A percentile compares a stretch with the other conserved stretches of the same genome.
These are phyloP conservation scores for Metacarcinus magister DNA, from an alignment of 2,888 invertebrate species.

Conservation along the genomic window DNA sequence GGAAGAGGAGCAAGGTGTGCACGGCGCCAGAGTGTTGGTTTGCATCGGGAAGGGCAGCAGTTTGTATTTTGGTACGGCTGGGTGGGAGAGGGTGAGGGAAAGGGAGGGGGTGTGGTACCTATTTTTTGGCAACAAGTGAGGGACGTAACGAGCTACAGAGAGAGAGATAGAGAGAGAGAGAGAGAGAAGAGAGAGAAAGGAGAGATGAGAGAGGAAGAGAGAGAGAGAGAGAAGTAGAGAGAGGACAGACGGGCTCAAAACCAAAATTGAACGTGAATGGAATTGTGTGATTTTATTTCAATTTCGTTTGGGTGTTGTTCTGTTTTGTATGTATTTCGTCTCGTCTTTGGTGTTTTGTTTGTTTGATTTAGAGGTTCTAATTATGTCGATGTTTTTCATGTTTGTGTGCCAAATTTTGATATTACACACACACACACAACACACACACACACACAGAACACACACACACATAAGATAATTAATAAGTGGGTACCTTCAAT, in stretches of 20 bases:
- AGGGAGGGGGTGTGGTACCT: background rate
- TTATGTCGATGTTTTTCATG: too few species aligned
- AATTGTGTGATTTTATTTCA: background rate
- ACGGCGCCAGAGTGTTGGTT: background rate
- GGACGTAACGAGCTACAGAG: background rate
- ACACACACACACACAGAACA: too few species aligned
- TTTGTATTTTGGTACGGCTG: conserved; percentile 1
- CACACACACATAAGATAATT: background rate
- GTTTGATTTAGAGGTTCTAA: too few species aligned
- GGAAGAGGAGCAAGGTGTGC: conserved; percentile 20
- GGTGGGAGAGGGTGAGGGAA: background rate
- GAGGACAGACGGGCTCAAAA: background rate
- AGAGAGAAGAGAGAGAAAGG: conserved; percentile 38
- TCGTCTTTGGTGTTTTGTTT: too few species aligned
- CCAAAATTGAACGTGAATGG: too few species aligned
- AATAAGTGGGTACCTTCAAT: background rate
- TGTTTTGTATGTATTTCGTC: too few species aligned
- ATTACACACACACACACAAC: too few species aligned
- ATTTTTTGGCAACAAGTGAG: conserved; percentile 35
- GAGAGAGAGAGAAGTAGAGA: background rate
- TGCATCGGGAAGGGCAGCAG: background rate
- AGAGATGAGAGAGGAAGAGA: background rate
- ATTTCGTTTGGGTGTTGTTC: too few species aligned
- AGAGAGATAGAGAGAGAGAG: conserved; percentile 44
- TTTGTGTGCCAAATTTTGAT: too few species aligned